Conservation (phyloP, 1,140 invertebrate species). For the Drosophila teissieri region DNA sequence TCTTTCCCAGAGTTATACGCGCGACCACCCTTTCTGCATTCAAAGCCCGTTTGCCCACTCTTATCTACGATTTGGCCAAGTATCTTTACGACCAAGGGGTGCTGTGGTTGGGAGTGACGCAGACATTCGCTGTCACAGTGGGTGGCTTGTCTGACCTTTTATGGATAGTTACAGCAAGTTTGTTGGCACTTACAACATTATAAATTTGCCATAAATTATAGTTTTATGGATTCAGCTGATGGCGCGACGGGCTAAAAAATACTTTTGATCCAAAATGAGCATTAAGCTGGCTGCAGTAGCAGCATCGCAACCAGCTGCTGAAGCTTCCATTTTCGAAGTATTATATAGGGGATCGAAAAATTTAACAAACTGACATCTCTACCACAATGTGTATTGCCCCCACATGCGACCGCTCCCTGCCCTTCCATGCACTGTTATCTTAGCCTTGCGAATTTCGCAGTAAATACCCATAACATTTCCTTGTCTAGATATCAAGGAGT, state of each 20-base stretch:
- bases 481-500: background rate
- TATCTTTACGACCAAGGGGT: conserved; percentile 60
- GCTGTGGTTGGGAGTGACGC: conserved; percentile 37
- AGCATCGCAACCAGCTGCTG: conserved; percentile 3
- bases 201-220: conserved; percentile 78
- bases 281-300: conserved; percentile 17
- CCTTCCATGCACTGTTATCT: too few relatives aligned
- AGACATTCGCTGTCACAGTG: conserved; percentile 37
- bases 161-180: conserved; percentile 79
- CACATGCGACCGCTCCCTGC: too few relatives aligned
- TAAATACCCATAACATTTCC: conserved; percentile 36
- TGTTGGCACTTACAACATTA: conserved; percentile 79
- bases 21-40: background rate
- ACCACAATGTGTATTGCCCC: background rate
- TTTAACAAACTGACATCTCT: conserved; percentile 1
- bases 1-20: background rate
- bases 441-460: conserved; percentile 16
- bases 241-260: conserved; percentile 43
- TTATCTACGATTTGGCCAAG: conserved; percentile 55
- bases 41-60: conserved; percentile 6
- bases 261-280: conserved; percentile 36
- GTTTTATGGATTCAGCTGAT: conserved; percentile 65
- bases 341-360: conserved; percentile 6
- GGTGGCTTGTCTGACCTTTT: conserved; percentile 52
- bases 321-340: background rate